Evolutionary conservation across 2,888 invertebrate genomes (phyloP).

Genomic region (Nomada ruficornis): DNA sequence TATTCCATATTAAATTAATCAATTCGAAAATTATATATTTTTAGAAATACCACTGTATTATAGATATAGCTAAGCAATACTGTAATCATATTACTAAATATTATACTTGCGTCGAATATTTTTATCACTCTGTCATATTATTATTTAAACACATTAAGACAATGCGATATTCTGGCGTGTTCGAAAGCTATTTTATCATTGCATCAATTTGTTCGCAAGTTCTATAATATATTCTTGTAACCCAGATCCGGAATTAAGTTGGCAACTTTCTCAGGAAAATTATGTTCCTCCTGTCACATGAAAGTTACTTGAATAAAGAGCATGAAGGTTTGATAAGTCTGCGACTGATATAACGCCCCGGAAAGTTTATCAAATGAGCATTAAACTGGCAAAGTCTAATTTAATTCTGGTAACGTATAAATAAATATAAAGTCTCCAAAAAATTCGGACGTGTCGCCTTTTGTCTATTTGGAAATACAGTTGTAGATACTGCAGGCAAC

Average conservation of each 20-base stretch:
- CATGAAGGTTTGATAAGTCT: slow-evolving; percentile 32
- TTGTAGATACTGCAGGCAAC: no score
- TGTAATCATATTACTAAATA: no score
- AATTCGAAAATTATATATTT: no score
- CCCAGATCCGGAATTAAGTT: neutral
- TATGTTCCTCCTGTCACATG: neutral
- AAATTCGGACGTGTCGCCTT: no score
- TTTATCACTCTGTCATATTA: neutral
- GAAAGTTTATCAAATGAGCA: slow-evolving; percentile 1
- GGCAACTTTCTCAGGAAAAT: neutral
- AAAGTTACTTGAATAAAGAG: slow-evolving; percentile 36
- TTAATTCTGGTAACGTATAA: neutral
- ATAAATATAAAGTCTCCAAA: neutral
- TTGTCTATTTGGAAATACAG: no score
- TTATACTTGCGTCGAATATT: no score
- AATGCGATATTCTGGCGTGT: neutral
- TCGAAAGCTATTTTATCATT: no score
- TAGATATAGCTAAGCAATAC: no score
- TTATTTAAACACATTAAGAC: neutral
- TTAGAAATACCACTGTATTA: no score
- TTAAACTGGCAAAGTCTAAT: neutral
- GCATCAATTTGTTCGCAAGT: neutral
- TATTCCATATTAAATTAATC: no score
- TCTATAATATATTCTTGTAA: slow-evolving; percentile 2
- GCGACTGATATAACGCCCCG: neutral